phyloP scores from a whole-genome alignment of 2,797 vertebrate genomes.

The Sebastolobus alascanus region DNA sequence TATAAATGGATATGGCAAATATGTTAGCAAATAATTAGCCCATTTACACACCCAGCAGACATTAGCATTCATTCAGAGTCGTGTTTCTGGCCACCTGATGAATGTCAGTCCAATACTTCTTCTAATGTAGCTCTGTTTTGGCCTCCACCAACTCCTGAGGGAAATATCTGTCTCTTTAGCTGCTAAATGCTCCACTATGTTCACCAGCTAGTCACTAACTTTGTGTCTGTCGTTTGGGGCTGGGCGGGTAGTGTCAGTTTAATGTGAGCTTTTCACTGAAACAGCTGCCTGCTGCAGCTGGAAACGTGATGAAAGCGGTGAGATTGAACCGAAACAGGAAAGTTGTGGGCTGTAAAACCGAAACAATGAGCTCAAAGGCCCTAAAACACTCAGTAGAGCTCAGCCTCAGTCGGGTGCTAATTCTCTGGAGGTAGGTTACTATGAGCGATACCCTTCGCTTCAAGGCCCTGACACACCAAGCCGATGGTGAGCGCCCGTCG shows the following conservation, averaged over 20 bases:
- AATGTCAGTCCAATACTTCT: not conserved
- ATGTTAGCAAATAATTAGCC: not conserved
- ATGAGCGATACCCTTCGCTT: not conserved
- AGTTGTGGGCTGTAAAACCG: not conserved
- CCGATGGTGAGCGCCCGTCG: too few species aligned
- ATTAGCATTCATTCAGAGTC: not conserved
- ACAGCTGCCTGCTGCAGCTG: constrained; percentile 35
- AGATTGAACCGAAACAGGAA: constrained; percentile 7
- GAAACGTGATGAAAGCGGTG: constrained; percentile 4
- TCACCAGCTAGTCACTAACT: not conserved
- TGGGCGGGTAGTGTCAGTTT: not conserved
- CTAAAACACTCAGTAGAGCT: not conserved
- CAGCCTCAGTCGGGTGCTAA: not conserved
- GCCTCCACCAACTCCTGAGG: not conserved
- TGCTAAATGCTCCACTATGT: not conserved
- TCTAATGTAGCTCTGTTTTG: not conserved
- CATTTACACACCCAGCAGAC: not conserved
- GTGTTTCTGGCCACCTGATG: not conserved
- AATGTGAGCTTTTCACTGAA: constrained; percentile 5
- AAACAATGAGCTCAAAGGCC: constrained; percentile 9
- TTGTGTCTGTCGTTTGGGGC: not conserved
- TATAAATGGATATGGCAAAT: not conserved
- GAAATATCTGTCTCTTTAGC: not conserved
- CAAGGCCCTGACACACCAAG: too few species aligned
- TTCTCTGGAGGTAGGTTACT: not conserved